Evolutionary conservation across 2,797 vertebrate genomes (phyloP).

Genomic region (Pelochelys cantorii): DNA sequence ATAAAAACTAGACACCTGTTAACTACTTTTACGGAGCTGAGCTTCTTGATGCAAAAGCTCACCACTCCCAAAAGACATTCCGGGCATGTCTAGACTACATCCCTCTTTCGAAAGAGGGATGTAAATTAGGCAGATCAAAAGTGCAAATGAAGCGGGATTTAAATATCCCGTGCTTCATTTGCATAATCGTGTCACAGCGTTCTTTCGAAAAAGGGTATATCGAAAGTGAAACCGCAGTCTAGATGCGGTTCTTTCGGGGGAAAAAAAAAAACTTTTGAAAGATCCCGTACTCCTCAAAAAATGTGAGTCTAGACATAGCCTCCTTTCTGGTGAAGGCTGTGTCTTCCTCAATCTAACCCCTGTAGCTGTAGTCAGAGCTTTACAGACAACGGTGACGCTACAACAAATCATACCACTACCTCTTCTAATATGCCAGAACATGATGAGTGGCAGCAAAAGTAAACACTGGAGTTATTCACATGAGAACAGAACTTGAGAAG

Average conservation of each 20-base stretch:
- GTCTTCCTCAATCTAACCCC: neutral
- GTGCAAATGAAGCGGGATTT: too few species aligned
- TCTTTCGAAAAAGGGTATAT: too few species aligned
- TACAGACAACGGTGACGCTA: neutral
- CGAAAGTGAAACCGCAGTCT: too few species aligned
- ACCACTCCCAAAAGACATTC: neutral
- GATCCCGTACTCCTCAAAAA: too few species aligned
- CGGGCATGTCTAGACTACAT: too few species aligned
- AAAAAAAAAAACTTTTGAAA: too few species aligned
- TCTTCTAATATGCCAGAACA: neutral
- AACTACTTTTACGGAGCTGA: neutral
- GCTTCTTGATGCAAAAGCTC: neutral
- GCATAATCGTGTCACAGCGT: too few species aligned
- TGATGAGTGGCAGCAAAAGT: accelerated
- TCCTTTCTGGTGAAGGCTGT: neutral
- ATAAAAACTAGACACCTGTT: neutral
- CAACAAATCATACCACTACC: neutral
- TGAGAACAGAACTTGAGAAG: neutral
- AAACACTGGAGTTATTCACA: neutral
- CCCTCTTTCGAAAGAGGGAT: too few species aligned
- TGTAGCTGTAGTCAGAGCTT: accelerated
- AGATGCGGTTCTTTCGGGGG: too few species aligned
- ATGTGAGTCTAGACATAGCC: too few species aligned
- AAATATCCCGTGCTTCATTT: too few species aligned
- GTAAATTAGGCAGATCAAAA: too few species aligned